Base-by-base conservation (phyloP, 2,113 vertebrate species). In the Accipiter cooperii region DNA sequence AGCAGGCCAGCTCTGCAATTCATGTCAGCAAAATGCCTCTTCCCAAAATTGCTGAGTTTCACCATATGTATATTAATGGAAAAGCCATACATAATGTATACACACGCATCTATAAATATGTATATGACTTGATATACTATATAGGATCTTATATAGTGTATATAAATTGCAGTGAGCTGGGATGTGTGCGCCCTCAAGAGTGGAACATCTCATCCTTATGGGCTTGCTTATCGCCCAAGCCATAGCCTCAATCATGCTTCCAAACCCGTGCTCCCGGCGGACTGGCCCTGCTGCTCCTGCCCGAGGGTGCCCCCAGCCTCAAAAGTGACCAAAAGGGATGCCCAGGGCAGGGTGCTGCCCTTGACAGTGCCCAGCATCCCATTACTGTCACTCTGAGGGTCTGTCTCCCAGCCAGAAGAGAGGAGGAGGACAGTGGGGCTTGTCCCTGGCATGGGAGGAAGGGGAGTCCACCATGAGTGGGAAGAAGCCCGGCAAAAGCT, bases 161-260 rank as follows among this genome's bases (percentile, higher is more conserved):
- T 16, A 44, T 8, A 26, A 60, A 61, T 31, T 24, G 54, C 1
- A 2, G 24, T 34, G 29, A 77, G 46, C 42, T 63, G 68, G 42
- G 33, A n/a, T 74, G 46, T 26, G n/a, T 60, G 68, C 60, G 46
- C 19, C 38, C 26, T 22, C 29, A 22, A 8, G 64, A 29, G 19
- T 10, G 18, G 61, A 81, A 80, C 66, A 60, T 44, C 47, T 84
- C 3, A 1, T n/a, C 33, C 28, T 58, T 19, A 33, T 0, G 3
- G 36, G 19, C 40, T 60, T 20, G 13, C 28, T 66, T 73, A 63
- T 84, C 2, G 0, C 25, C 33, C 2, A 0, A 42, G 46, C 75
- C 0, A 0, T 34, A 65, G 71, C 71, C 33, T 60, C 71, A 70
- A 3, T 42, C 88, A 66, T 1, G 0, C 38, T 80, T 66, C 76